A percentile compares a stretch with the other conserved stretches of the same genome.
phyloP scores from a whole-genome alignment of 64 coral and sea anemone species.

The Montipora capricornis region DNA sequence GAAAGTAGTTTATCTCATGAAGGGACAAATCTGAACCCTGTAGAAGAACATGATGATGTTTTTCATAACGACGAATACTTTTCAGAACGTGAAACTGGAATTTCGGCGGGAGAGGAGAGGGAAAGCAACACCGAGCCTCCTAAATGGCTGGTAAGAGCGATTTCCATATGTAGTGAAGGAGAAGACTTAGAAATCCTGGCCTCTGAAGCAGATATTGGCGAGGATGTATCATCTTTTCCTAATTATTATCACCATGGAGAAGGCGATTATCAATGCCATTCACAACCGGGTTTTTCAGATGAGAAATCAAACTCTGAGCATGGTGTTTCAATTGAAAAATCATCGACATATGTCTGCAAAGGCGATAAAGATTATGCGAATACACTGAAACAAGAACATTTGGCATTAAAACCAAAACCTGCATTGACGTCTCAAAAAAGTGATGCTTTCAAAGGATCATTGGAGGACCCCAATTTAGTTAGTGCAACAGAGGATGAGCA shows the following conservation, averaged over 20 bases:
- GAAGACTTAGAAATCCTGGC: constrained; percentile 93
- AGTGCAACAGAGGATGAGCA: not conserved
- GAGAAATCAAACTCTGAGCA: not conserved
- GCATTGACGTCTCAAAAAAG: not conserved
- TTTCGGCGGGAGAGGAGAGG: constrained; percentile 32
- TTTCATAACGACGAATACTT: constrained; percentile 25
- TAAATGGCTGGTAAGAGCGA: constrained; percentile 90
- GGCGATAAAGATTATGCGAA: not conserved
- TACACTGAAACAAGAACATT: not conserved
- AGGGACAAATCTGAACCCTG: not conserved
- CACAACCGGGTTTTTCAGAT: not conserved
- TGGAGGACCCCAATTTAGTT: not conserved
- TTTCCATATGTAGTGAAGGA: constrained; percentile 96
- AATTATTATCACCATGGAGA: constrained; percentile 39
- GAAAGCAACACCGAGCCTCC: constrained; percentile 16
- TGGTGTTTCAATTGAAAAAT: not conserved
- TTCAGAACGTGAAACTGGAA: constrained; percentile 22
- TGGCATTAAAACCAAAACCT: not conserved
- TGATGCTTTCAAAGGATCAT: not conserved
- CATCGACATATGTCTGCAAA: not conserved
- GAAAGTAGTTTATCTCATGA: not conserved
- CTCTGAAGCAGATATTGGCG: constrained; percentile 75
- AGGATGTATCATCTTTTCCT: constrained; percentile 47
- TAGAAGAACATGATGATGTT: constrained; percentile 68
- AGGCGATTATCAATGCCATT: not conserved